Evolutionary conservation across 2,888 invertebrate genomes (phyloP).

Genomic region (Phyllotreta striolata): DNA sequence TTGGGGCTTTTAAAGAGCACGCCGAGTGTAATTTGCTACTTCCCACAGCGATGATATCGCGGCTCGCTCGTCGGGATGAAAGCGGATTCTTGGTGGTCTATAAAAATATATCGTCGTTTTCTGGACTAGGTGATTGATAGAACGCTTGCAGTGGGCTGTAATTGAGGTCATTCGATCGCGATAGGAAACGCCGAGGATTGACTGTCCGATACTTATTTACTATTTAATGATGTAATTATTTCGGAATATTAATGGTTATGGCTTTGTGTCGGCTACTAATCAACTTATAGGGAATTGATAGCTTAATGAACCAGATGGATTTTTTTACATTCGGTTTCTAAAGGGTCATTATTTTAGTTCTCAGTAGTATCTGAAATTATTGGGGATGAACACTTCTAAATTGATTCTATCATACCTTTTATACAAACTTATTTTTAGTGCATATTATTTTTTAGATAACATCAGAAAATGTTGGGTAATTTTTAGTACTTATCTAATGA

Average conservation of each 20-base stretch:
- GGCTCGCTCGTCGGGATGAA: constrained; percentile 6
- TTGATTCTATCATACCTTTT: too few relatives aligned
- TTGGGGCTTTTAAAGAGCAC: neutral
- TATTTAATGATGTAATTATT: constrained; percentile 26
- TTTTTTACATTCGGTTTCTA: neutral
- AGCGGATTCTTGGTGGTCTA: constrained; percentile 28
- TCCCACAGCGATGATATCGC: constrained; percentile 14
- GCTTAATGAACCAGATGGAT: constrained; percentile 10
- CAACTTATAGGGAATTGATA: constrained; percentile 18
- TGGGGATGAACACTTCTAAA: too few relatives aligned
- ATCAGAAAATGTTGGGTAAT: too few relatives aligned
- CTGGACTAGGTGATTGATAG: constrained; percentile 29
- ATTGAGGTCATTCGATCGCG: constrained; percentile 26
- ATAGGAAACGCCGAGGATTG: constrained; percentile 17
- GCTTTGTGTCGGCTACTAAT: constrained; percentile 16
- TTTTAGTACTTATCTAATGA: too few relatives aligned
- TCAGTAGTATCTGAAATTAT: too few relatives aligned
- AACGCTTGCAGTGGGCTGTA: constrained; percentile 13
- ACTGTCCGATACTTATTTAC: constrained; percentile 12
- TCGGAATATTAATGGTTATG: constrained; percentile 19
- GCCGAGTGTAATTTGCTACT: constrained; percentile 1
- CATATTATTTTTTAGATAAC: too few relatives aligned
- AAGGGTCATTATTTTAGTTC: neutral
- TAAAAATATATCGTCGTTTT: constrained; percentile 22
- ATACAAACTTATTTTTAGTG: too few relatives aligned